Base-by-base conservation (phyloP, 2,888 invertebrate species). In the Gortyna flavago region DNA sequence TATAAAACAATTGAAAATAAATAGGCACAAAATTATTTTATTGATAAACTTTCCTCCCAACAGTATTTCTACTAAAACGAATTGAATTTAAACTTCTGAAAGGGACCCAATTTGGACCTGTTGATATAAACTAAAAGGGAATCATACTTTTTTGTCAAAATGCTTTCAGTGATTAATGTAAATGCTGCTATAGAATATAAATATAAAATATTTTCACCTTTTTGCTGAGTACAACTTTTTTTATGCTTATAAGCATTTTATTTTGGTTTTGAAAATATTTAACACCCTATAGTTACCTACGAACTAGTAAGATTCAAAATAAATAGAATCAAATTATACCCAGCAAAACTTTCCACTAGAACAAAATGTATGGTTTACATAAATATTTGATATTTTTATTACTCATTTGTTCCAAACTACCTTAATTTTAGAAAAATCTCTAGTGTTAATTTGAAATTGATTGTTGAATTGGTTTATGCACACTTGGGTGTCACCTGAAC, bases 401-500 rank as follows among this genome's bases (percentile, higher is more conserved):
- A 67, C 71, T 32, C 6, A 29, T 29, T 77, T 67, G 16, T 59
- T 64, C 29, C 57, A 70, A 71, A 79, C 57, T 59, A 66, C 35
- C 35, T 57, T 70, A 72, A 79, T 79, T 75, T 70, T 79, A 85
- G 64, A 64, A 13, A 72, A 77, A 41, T 57, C 25, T 67, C 29
- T 41, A 78, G 61, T 71, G 66, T 67, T 84, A 77, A 87, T 83
- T 90, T 90, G 85, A 92, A 91, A 93, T 92, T 93, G 92, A 93
- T 94, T 91, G 87, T 92, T 90, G 87, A 92, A 95, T 95, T 95
- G 95, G 92, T 96, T 93, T 94, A 95, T 95, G 95, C 95, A 93
- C 92, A 90, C 96, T 89, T 93, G 94, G 96, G 95, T 95, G 95
- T 94, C 94, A 91, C 93, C 95, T 94, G 94, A 95, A 95, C 96